A percentile compares a stretch with the other conserved stretches of the same genome.
phyloP scores from a whole-genome alignment of 1,140 invertebrate genomes.

The Chlorops oryzae region DNA sequence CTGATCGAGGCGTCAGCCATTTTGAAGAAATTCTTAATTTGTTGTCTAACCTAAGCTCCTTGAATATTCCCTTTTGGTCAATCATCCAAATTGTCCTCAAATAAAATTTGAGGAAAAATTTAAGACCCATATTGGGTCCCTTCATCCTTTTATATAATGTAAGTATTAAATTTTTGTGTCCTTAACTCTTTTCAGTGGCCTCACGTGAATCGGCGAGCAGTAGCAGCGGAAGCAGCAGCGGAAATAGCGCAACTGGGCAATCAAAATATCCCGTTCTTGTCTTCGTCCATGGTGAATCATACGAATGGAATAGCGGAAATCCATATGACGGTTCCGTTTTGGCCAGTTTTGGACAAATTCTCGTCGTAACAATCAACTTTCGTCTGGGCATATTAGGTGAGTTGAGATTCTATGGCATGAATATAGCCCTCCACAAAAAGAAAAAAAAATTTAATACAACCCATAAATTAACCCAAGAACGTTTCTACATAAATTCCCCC shows the following conservation, averaged over 20 bases:
- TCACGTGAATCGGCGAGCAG: constrained; percentile 54
- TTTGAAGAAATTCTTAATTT: no score
- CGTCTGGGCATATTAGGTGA: constrained; percentile 91
- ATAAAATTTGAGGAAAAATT: no score
- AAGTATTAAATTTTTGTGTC: constrained; percentile 39
- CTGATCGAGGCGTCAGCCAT: no score
- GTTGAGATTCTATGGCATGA: constrained; percentile 36
- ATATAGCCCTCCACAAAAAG: neutral
- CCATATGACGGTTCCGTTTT: constrained; percentile 91
- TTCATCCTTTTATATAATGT: constrained; percentile 8
- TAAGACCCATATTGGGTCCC: no score
- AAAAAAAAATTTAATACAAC: constrained; percentile 2
- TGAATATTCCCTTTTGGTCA: no score
- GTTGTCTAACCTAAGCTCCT: no score
- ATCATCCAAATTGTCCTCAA: no score
- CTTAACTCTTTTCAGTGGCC: constrained; percentile 55
- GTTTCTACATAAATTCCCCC: neutral
- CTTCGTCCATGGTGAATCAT: constrained; percentile 93
- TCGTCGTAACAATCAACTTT: constrained; percentile 97
- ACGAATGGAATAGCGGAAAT: constrained; percentile 94
- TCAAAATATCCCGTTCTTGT: constrained; percentile 80
- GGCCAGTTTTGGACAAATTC: constrained; percentile 83
- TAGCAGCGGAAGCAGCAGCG: constrained; percentile 10
- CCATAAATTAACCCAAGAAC: no score
- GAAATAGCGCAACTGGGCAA: constrained; percentile 21